Percentiles rank a stretch among this genome's conserved stretches.
Evolutionary conservation across 2,113 vertebrate species (phyloP).

Genomic region (Siniperca chuatsi): DNA sequence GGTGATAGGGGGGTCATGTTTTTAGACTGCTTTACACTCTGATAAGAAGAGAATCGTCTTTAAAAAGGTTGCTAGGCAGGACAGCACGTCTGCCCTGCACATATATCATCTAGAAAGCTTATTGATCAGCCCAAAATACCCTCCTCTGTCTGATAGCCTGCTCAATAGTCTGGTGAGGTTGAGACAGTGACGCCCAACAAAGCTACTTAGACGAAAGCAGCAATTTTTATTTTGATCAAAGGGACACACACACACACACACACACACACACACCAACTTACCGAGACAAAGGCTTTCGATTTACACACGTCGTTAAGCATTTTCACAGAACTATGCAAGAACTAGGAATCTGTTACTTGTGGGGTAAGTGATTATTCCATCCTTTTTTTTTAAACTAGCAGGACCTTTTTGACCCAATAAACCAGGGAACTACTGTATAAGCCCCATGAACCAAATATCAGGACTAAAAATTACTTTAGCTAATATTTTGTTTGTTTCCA

Average conservation of each 20-base stretch:
- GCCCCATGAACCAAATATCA: neutral
- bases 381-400: neutral
- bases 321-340: neutral
- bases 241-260: neutral
- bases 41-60: conserved; percentile 18
- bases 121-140: conserved; percentile 62
- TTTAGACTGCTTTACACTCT: conserved; percentile 16
- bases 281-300: neutral
- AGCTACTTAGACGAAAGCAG: conserved; percentile 3
- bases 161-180: conserved; percentile 50
- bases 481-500: neutral
- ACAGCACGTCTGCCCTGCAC: conserved; percentile 29
- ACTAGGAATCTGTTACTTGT: neutral
- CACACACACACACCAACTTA: neutral
- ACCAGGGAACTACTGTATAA: neutral
- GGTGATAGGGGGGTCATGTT: neutral
- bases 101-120: conserved; percentile 54
- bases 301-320: neutral
- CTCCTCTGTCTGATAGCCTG: conserved; percentile 54
- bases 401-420: neutral
- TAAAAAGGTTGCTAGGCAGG: conserved; percentile 7
- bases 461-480: neutral
- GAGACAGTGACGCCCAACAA: conserved; percentile 18
- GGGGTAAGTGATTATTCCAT: neutral
- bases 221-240: conserved; percentile 16